These are phyloP conservation scores for Arvicanthis niloticus DNA, from an alignment of 2,113 vertebrate genomes.

Conservation along the genomic window DNA sequence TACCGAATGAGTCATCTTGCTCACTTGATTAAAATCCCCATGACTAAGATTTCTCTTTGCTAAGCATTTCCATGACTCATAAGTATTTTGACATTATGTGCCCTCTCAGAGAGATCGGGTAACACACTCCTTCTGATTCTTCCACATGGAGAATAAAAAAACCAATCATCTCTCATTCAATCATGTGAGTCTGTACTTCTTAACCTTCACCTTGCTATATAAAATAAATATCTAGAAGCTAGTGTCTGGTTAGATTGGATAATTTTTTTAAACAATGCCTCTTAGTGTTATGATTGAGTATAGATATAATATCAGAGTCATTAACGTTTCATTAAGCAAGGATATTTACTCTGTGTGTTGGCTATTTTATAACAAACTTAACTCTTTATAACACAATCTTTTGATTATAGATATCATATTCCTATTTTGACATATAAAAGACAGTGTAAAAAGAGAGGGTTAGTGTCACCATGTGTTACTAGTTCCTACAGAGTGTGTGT, in stretches of 20 bases:
- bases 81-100: neutral
- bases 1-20: neutral
- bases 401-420: neutral
- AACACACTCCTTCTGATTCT: neutral
- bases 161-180: neutral
- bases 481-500: neutral
- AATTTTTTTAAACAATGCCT: neutral
- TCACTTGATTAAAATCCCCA: neutral
- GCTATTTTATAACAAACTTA: neutral
- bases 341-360: neutral
- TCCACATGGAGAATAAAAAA: neutral
- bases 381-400: neutral
- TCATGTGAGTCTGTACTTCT: accelerated
- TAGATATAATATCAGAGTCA: neutral
- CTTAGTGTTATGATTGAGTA: neutral
- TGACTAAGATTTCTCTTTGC: neutral
- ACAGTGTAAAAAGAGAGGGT: neutral
- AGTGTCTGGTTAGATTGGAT: neutral
- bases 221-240: neutral
- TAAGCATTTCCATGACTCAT: neutral
- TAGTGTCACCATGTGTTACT: neutral
- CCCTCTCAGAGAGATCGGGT: neutral
- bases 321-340: neutral
- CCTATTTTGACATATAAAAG: neutral
- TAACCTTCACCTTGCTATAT: neutral